These are phyloP conservation scores for Calephelis nemesis DNA, from an alignment of 1,140 invertebrate species.

Conservation along the genomic window DNA sequence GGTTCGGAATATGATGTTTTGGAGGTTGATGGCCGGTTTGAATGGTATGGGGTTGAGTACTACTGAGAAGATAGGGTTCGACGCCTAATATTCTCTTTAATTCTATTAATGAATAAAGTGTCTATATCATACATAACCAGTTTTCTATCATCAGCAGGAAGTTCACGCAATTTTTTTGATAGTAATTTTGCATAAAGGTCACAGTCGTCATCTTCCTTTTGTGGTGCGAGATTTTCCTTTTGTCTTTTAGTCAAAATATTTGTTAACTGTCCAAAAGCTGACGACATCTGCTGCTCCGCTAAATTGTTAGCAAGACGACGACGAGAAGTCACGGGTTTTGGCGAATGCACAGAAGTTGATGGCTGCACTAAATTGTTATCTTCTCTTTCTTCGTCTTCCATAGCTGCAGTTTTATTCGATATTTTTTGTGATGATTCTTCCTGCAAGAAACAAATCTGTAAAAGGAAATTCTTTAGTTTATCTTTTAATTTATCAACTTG, in stretches of 20 bases:
- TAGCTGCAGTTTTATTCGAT: background rate
- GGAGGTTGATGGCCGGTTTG: slow-evolving; percentile 20
- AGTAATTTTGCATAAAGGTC: no score
- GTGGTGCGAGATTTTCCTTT: no score
- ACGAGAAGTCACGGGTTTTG: slow-evolving; percentile 11
- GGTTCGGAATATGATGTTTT: slow-evolving; percentile 27
- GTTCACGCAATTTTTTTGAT: background rate
- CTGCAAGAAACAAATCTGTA: slow-evolving; percentile 18
- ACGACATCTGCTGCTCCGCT: slow-evolving; percentile 35
- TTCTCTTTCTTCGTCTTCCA: background rate
- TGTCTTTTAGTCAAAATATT: slow-evolving; percentile 1
- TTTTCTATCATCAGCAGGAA: no score
- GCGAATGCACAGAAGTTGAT: slow-evolving; percentile 24
- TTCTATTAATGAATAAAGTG: no score
- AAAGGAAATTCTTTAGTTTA: no score
- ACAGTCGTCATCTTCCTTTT: no score
- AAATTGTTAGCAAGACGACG: slow-evolving; percentile 32
- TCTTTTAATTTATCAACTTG: no score
- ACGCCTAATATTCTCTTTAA: no score
- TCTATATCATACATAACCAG: no score
- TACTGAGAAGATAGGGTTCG: slow-evolving; percentile 23
- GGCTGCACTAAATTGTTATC: slow-evolving; percentile 4
- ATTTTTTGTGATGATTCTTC: background rate
- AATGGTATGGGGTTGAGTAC: slow-evolving; percentile 22
- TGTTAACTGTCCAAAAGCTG: slow-evolving; percentile 31